Base-by-base conservation (phyloP, 2,888 invertebrate genomes). In the Folsomia manolachei region DNA sequence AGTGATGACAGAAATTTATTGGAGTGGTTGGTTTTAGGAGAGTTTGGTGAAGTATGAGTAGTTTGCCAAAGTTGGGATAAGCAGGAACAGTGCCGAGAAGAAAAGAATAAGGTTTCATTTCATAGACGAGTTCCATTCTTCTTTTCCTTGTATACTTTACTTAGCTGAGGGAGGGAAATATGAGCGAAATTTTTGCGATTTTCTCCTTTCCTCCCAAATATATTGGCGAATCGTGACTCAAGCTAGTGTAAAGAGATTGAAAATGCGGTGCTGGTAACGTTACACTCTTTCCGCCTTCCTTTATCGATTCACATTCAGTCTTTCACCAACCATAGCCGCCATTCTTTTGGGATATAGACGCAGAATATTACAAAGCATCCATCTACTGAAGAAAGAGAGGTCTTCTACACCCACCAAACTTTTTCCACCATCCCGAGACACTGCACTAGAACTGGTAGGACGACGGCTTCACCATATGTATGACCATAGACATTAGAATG, bases 101-200 rank as follows among this genome's bases (percentile, higher is more conserved):
- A 39, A 4, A 39, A 9, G 39, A 14, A 39, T 39, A 39, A 39
- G 39, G 39, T 39, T 39, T 14, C 39, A 14, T n/a, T n/a, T n/a
- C n/a, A n/a, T n/a, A n/a, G n/a, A n/a, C n/a, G n/a, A n/a, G n/a
- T 66, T 52, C n/a, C 21, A 51, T 24, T 27, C 65, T 65, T 27
- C 23, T 63, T 63, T 63, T 26, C 21, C 25, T 24, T 23, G 4
- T 18, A 23, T 23, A 62, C n/a, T n/a, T n/a, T n/a, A n/a, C n/a
- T n/a, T n/a, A n/a, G n/a, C n/a, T 7, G 11, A 60, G 21, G 60
- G 67, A 27, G 27, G 71, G 68, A 73, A 75, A 77, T 73, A 78
- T 76, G 72, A 71, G 74, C 63, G 69, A 75, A 77, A 73, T 75
- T 78, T 78, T 75, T 77, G 71, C 65, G 71, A 75, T 77, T 73